Conservation (phyloP, 2,797 vertebrate species). For the Argyrosomus regius region DNA sequence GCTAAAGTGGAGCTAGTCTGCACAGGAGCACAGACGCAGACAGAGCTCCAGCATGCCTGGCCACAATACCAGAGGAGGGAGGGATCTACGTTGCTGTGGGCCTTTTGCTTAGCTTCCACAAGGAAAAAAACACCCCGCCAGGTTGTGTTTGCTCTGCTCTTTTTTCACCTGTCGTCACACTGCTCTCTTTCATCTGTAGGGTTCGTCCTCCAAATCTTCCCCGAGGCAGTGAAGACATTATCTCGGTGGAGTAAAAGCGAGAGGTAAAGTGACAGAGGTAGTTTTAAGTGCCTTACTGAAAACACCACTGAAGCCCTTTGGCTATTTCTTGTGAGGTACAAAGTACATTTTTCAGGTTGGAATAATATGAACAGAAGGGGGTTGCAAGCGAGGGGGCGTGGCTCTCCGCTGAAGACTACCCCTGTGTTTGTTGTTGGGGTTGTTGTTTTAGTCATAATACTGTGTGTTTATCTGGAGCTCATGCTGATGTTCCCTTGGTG, state of each 20-base stretch:
- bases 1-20: slow-evolving; percentile 66
- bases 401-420: slow-evolving; percentile 61
- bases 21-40: slow-evolving; percentile 68
- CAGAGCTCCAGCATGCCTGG: slow-evolving; percentile 67
- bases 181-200: slow-evolving; percentile 72
- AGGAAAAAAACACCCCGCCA: slow-evolving; percentile 56
- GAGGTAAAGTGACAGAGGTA: slow-evolving; percentile 68
- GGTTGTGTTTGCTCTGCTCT: slow-evolving; percentile 66
- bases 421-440: slow-evolving; percentile 73
- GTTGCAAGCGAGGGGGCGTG: slow-evolving; percentile 63
- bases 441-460: slow-evolving; percentile 75
- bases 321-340: slow-evolving; percentile 52
- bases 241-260: slow-evolving; percentile 67
- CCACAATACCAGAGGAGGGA: slow-evolving; percentile 69
- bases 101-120: slow-evolving; percentile 71
- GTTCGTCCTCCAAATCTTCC: slow-evolving; percentile 66
- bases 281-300: slow-evolving; percentile 63
- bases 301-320: slow-evolving; percentile 52
- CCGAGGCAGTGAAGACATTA: slow-evolving; percentile 71
- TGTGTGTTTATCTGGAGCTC: slow-evolving; percentile 81
- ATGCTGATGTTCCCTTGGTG: slow-evolving; percentile 81
- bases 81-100: slow-evolving; percentile 65
- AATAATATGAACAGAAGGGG: slow-evolving; percentile 75
- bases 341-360: slow-evolving; percentile 60
- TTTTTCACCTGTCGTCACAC: slow-evolving; percentile 64